Conservation (phyloP, 2,888 invertebrate genomes). For the Tipula unca region DNA sequence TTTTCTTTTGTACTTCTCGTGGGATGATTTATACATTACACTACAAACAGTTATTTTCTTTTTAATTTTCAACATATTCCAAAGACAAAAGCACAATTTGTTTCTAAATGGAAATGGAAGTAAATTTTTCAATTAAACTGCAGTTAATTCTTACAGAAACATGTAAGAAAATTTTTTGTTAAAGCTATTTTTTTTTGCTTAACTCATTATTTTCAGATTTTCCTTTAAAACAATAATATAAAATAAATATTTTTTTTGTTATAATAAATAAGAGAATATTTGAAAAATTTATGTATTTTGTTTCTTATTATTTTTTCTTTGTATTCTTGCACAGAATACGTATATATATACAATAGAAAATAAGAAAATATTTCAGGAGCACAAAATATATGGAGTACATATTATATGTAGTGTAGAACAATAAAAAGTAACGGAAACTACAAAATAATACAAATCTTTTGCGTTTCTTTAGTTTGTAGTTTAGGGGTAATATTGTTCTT, state of each 20-base stretch:
- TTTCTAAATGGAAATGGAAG: not conserved
- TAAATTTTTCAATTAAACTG: not conserved
- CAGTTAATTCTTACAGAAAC: not conserved
- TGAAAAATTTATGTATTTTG: not conserved
- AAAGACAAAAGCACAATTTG: not conserved
- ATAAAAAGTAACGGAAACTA: not conserved
- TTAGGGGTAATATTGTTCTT: not conserved
- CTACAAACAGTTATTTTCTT: not conserved
- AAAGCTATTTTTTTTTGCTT: no score
- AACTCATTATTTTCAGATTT: not conserved
- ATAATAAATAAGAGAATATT: not conserved
- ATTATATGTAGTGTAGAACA: not conserved
- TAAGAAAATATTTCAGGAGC: no score
- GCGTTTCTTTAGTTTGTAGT: not conserved
- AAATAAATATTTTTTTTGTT: not conserved
- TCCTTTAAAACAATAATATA: not conserved
- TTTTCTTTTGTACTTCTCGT: not conserved
- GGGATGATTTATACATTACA: not conserved
- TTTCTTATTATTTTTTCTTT: not conserved
- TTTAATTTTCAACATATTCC: not conserved
- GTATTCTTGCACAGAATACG: not conserved
- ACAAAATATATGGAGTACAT: not conserved
- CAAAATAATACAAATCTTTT: not conserved
- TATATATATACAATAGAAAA: no score
- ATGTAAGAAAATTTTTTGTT: not conserved